These are phyloP conservation scores for Epicampocera succincta DNA, from an alignment of 2,888 invertebrate species.

Conservation along the genomic window DNA sequence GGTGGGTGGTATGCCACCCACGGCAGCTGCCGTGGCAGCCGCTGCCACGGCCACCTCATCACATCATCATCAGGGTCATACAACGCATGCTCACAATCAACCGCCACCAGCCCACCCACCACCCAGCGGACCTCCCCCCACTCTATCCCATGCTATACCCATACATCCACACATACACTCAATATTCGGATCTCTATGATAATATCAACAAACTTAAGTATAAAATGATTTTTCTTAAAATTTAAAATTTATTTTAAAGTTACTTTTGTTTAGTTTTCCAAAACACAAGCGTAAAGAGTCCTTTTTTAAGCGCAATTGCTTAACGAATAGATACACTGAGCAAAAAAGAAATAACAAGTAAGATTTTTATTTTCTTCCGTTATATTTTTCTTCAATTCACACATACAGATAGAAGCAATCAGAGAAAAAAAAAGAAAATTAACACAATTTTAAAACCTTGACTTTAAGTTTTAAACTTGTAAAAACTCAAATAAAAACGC, in stretches of 20 bases:
- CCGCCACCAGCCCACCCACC: conserved; percentile 70
- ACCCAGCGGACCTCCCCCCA: conserved; percentile 76
- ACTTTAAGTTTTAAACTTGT: conserved; percentile 42
- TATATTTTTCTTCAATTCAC: neutral
- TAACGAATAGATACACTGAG: conserved; percentile 45
- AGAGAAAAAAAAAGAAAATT: conserved; percentile 6
- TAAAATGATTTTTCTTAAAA: conserved; percentile 65
- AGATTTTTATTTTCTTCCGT: too few species aligned
- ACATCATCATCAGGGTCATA: conserved; percentile 72
- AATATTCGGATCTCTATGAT: conserved; percentile 82
- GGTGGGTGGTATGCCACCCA: conserved; percentile 74
- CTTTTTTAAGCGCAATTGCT: conserved; percentile 51
- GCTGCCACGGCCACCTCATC: conserved; percentile 72
- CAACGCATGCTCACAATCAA: conserved; percentile 66
- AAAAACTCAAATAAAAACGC: conserved; percentile 20
- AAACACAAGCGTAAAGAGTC: conserved; percentile 27
- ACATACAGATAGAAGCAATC: conserved; percentile 37
- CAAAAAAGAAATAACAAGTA: conserved; percentile 1
- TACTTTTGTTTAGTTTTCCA: conserved; percentile 4
- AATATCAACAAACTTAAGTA: conserved; percentile 77
- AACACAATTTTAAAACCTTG: conserved; percentile 30
- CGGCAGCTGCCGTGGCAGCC: conserved; percentile 75
- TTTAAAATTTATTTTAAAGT: neutral
- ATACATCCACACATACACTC: conserved; percentile 81
- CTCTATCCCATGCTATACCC: conserved; percentile 80